Percentiles rank a stretch among this genome's conserved stretches.
These are phyloP conservation scores for Cromileptes altivelis DNA, from an alignment of 2,113 vertebrate species.

Conservation along the genomic window DNA sequence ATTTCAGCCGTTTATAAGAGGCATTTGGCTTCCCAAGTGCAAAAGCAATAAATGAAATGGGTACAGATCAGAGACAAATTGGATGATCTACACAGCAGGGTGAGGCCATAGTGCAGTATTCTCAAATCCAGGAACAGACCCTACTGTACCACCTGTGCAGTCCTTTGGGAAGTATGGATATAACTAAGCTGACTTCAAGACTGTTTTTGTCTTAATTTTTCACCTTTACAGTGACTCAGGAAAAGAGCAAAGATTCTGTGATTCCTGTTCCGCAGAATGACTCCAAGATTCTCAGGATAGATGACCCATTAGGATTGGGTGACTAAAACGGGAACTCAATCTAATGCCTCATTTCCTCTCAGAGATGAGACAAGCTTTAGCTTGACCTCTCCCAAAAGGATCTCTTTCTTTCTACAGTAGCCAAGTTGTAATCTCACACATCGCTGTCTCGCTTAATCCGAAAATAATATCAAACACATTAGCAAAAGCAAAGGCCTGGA, in stretches of 20 bases:
- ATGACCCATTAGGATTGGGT: conserved; percentile 79
- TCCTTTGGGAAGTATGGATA: conserved; percentile 2
- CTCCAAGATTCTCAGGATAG: conserved; percentile 64
- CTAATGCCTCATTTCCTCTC: conserved; percentile 82
- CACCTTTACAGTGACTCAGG: conserved; percentile 4
- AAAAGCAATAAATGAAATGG: background rate
- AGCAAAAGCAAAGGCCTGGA: conserved; percentile 71
- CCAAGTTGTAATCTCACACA: conserved; percentile 78
- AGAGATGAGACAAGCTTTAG: conserved; percentile 75
- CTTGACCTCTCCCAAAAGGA: conserved; percentile 73
- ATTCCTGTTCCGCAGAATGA: conserved; percentile 39
- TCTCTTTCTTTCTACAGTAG: conserved; percentile 44
- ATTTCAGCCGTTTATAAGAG: background rate
- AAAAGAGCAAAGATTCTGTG: conserved; percentile 28
- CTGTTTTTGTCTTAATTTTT: conserved; percentile 31
- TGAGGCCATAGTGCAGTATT: background rate
- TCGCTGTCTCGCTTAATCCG: conserved; percentile 72
- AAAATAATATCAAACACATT: conserved; percentile 82
- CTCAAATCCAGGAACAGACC: conserved; percentile 1
- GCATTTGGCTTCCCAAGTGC: conserved; percentile 7
- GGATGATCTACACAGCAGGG: background rate
- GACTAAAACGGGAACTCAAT: conserved; percentile 82
- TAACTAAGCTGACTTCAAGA: background rate
- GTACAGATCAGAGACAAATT: background rate
- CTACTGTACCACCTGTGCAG: background rate